Percentiles rank a stretch among this genome's conserved stretches.
Conservation (phyloP, 92 coral and sea anemone species). For the Diadumene lineata region DNA sequence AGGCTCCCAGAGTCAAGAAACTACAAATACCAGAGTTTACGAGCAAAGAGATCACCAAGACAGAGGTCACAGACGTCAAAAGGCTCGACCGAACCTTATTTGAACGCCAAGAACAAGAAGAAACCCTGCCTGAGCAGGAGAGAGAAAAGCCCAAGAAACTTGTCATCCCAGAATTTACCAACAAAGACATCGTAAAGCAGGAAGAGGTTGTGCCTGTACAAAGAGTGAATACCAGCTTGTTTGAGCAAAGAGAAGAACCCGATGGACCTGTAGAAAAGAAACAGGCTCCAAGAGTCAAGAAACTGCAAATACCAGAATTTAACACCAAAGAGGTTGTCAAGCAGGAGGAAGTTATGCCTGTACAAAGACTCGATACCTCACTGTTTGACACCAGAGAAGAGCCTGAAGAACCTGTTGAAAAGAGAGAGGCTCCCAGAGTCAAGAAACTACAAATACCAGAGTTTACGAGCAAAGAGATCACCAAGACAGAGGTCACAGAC, state of each 20-base stretch:
- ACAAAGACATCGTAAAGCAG: background rate
- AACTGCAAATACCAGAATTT: background rate
- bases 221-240: background rate
- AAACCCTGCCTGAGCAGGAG: background rate
- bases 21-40: background rate
- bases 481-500: background rate
- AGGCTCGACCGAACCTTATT: background rate
- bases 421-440: background rate
- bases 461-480: background rate
- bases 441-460: background rate
- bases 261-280: background rate
- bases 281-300: background rate
- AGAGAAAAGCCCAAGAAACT: background rate
- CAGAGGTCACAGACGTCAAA: background rate
- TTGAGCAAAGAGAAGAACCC: background rate
- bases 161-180: background rate
- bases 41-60: background rate
- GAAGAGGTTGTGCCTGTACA: background rate
- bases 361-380: background rate
- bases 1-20: background rate
- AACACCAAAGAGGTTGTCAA: background rate
- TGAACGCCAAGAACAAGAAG: background rate
- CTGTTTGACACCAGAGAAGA: background rate
- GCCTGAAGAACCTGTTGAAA: background rate
- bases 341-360: background rate